A percentile compares a stretch with the other conserved stretches of the same genome.
Conservation (phyloP, 2,888 invertebrate species). For the Lampropteryx suffumata region DNA sequence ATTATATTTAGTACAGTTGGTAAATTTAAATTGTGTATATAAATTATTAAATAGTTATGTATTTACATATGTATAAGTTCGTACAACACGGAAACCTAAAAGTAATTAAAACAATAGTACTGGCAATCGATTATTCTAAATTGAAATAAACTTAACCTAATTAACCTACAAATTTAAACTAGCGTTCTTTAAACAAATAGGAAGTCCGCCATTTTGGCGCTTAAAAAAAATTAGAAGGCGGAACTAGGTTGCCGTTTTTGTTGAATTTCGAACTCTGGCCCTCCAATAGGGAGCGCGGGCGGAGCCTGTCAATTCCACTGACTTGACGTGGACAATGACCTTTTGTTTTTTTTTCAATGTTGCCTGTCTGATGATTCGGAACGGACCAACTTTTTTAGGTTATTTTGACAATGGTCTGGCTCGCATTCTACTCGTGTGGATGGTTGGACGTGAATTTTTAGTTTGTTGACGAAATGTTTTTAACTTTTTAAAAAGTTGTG, state of each 20-base stretch:
- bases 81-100: background rate
- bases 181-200: constrained; percentile 71
- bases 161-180: constrained; percentile 28
- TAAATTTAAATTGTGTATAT: too few species aligned
- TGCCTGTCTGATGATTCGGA: constrained; percentile 37
- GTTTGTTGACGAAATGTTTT: constrained; percentile 25
- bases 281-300: constrained; percentile 80
- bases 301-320: constrained; percentile 76
- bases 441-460: constrained; percentile 12
- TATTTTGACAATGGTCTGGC: constrained; percentile 33
- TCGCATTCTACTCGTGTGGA: constrained; percentile 18
- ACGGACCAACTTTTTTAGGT: constrained; percentile 39
- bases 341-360: constrained; percentile 50
- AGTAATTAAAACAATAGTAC: background rate
- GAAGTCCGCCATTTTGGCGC: constrained; percentile 73
- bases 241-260: constrained; percentile 80
- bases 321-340: constrained; percentile 77
- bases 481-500: constrained; percentile 23
- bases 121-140: constrained; percentile 12
- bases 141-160: constrained; percentile 21
- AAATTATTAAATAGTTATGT: too few species aligned
- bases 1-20: too few species aligned
- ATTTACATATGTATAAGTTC: too few species aligned
- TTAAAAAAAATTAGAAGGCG: constrained; percentile 81
- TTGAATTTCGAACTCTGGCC: constrained; percentile 76